Base-by-base conservation (phyloP, 2,888 invertebrate species). In the Erebia palarica region DNA sequence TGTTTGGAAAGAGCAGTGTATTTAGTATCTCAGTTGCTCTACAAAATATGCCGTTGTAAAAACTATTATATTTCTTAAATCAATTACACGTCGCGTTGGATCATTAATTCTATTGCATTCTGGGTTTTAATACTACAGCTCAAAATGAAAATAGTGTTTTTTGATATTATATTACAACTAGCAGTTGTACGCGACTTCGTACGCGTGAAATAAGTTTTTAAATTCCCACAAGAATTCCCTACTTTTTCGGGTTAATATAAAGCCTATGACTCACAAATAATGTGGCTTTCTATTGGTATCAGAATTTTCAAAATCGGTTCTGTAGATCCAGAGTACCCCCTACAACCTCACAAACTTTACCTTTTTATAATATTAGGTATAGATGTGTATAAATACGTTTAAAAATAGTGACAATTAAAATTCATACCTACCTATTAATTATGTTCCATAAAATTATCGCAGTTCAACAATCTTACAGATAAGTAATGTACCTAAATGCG, bases 21-120 rank as follows among this genome's bases (percentile, higher is more conserved):
- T 9, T 44, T 65, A 57, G 57, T 8, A 65, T 44, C 55, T 44
- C 14, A 53, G 57, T 44, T 44, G 65, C 66, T 58, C 9, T 58
- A 58, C 47, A 42, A 66, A 66, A 36, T 3, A 44, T n/a, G 18
- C 66, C 58, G 78, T 81, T 70, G 80, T 82, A 81, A 84, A 82
- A 83, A 80, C 79, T 77, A 72, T 80, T 79, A 80, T 76, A 65
- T 60, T 73, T 64, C 36, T 65, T 65, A 60, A 73, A 66, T 69
- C 42, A 69, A 74, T 67, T 68, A 27, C 58, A 68, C 9, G 42
- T 55, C 10, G 13, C 5, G 4, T 60, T 66, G 14, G 42, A n/a
- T 16, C 11, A 47, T 57, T 57, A 16, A 3, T 57, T 21, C 13
- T 27, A 14, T 11, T 58, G 14, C 5, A 27, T 21, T 58, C 27